Conservation (phyloP, 2,113 vertebrate genomes). For the Pyxicephalus adspersus region DNA sequence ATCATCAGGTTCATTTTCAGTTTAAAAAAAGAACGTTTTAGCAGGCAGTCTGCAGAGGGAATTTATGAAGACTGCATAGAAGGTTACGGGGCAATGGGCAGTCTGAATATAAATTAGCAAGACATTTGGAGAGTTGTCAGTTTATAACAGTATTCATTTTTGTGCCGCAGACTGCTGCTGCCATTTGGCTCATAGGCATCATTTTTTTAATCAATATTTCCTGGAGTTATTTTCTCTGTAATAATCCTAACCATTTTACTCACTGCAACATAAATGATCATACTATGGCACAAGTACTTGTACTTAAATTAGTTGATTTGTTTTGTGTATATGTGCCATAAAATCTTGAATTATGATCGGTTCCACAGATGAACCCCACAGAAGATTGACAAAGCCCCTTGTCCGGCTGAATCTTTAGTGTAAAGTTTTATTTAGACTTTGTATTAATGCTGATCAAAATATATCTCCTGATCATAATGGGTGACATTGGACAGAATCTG, state of each 20-base stretch:
- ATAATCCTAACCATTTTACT: not conserved
- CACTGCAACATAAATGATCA: too few relatives aligned
- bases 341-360: too few relatives aligned
- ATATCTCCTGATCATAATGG: too few relatives aligned
- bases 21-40: not conserved
- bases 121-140: conserved; percentile 45
- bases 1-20: not conserved
- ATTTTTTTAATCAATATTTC: conserved; percentile 10
- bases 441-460: too few relatives aligned
- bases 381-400: too few relatives aligned
- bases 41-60: not conserved
- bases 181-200: conserved; percentile 30
- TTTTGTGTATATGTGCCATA: too few relatives aligned
- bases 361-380: too few relatives aligned
- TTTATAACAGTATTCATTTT: conserved; percentile 21
- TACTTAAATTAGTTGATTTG: too few relatives aligned
- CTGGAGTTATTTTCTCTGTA: not conserved
- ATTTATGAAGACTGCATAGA: conserved; percentile 28
- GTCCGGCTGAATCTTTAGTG: too few relatives aligned
- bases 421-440: too few relatives aligned
- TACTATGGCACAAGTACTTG: too few relatives aligned
- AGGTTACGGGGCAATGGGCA: not conserved
- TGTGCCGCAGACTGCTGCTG: conserved; percentile 19
- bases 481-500: too few relatives aligned
- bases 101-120: conserved; percentile 8